phyloP scores from a whole-genome alignment of 2,888 invertebrate species.

The Dastarcus helophoroides region DNA sequence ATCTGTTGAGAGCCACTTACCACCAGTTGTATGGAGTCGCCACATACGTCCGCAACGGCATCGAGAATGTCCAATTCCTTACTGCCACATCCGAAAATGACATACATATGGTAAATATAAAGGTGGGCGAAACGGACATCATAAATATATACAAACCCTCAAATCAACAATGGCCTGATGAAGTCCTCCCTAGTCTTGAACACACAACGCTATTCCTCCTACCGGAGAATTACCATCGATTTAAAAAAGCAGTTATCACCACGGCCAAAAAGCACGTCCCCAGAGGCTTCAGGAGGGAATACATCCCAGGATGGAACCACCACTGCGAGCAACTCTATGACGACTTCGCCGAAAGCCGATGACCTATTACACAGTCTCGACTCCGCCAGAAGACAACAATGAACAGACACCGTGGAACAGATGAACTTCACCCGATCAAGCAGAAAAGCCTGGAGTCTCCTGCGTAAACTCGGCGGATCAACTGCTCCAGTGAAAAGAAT shows the following conservation, averaged over 20 bases:
- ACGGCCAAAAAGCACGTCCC: conserved; percentile 10
- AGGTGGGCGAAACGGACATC: no score
- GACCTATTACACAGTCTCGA: conserved; percentile 5
- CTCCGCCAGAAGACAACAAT: conserved; percentile 4
- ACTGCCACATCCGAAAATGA: no score
- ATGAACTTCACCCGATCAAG: conserved; percentile 7
- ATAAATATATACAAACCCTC: no score
- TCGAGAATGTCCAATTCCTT: no score
- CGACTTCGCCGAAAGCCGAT: conserved; percentile 5
- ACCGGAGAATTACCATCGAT: conserved; percentile 7
- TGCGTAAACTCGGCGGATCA: conserved; percentile 1
- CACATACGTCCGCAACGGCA: no score
- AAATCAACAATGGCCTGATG: no score
- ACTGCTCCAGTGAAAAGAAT: neutral
- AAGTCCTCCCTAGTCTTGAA: conserved; percentile 5
- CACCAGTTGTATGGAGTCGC: no score
- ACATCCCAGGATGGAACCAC: conserved; percentile 10
- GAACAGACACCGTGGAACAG: conserved; percentile 1
- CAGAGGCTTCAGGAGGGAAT: conserved; percentile 9
- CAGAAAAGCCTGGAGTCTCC: conserved; percentile 4
- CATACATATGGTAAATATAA: no score
- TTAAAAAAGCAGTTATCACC: conserved; percentile 6
- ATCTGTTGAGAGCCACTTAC: no score
- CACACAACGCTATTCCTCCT: conserved; percentile 2
- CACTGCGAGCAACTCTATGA: conserved; percentile 6